Percentiles rank a stretch among this genome's conserved stretches.
Evolutionary conservation across 2,797 vertebrate genomes (phyloP).

Genomic region (Aulostomus chinensis): DNA sequence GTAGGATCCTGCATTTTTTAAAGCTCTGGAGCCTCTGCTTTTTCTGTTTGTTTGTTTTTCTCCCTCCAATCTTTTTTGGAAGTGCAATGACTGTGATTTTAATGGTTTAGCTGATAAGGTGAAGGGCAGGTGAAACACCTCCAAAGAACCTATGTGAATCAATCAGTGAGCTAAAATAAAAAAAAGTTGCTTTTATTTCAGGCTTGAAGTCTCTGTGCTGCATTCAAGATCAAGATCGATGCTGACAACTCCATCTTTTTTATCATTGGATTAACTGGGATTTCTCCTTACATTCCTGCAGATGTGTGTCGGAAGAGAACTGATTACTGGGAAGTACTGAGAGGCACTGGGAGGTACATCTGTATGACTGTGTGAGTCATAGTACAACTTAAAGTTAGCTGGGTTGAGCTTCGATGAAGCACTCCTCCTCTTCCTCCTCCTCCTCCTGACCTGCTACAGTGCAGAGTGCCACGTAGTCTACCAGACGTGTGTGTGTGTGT

Average conservation of each 20-base stretch:
- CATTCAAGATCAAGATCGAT: background rate
- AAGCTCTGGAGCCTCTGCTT: background rate
- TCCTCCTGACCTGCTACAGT: too few relatives aligned
- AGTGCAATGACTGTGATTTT: too few relatives aligned
- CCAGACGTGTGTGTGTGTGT: conserved; percentile 55
- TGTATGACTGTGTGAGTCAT: conserved; percentile 17
- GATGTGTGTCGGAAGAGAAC: conserved; percentile 1
- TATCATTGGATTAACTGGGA: conserved; percentile 6
- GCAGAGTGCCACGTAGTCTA: conserved; percentile 83
- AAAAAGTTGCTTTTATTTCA: background rate
- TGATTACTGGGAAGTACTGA: too few relatives aligned
- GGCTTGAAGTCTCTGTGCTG: background rate
- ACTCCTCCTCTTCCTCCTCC: conserved; percentile 79
- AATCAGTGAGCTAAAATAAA: background rate
- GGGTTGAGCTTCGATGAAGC: conserved; percentile 37
- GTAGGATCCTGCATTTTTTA: background rate
- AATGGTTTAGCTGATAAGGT: too few relatives aligned
- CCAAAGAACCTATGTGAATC: background rate
- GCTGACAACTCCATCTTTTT: background rate
- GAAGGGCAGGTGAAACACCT: background rate
- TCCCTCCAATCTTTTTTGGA: background rate
- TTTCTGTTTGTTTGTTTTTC: background rate
- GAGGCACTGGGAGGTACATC: conserved; percentile 15
- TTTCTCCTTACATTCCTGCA: background rate
- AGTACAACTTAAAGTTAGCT: conserved; percentile 44